Evolutionary conservation across 2,888 invertebrate species (phyloP).

Genomic region (Pristionchus japonicus): DNA sequence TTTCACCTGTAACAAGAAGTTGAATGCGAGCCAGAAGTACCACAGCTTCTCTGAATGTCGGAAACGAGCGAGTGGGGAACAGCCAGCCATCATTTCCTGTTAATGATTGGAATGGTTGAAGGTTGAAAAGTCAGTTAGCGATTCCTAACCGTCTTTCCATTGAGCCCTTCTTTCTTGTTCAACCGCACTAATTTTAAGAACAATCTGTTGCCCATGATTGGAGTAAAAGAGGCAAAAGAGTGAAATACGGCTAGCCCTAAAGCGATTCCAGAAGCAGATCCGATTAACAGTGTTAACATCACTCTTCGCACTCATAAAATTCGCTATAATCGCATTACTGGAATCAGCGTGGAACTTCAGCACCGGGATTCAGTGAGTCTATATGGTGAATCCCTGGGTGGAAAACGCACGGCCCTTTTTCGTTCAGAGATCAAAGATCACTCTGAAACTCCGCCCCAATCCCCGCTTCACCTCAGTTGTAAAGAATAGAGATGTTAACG

Average conservation of each 20-base stretch:
- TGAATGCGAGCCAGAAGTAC: slow-evolving; percentile 43
- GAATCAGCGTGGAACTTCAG: neutral
- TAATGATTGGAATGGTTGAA: no score
- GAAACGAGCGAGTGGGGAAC: slow-evolving; percentile 30
- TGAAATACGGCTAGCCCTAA: no score
- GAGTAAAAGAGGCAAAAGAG: no score
- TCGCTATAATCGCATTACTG: neutral
- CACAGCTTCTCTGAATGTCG: slow-evolving; percentile 42
- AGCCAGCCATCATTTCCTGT: neutral
- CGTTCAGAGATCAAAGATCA: no score
- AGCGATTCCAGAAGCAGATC: neutral
- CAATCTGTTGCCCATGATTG: no score
- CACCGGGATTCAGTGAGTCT: neutral
- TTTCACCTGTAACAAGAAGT: slow-evolving; percentile 35
- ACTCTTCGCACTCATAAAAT: neutral
- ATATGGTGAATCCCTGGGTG: no score
- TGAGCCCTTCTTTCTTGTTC: neutral
- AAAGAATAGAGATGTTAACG: no score
- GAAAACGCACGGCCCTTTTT: neutral
- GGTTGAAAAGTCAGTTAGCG: no score
- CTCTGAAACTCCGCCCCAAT: no score
- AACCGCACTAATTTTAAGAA: neutral
- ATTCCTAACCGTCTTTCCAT: no score
- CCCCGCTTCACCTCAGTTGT: no score
- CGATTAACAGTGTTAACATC: neutral